Conservation (phyloP, 2,797 vertebrate species). For the Perdix hodgsoniae region DNA sequence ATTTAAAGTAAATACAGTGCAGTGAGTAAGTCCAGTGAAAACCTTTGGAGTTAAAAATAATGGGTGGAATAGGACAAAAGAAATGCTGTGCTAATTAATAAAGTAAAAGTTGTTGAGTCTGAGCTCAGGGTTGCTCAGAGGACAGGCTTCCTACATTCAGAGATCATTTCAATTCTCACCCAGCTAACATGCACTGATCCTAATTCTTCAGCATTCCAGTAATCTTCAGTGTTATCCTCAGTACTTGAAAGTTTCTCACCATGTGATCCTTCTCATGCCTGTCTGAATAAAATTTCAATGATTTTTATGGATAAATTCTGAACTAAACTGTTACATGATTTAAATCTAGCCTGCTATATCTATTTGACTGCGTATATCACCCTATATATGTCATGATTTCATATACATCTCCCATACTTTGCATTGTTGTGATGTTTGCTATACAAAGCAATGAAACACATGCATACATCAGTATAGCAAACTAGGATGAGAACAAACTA, state of each 20-base stretch:
- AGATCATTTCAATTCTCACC: neutral
- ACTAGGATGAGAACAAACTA: neutral
- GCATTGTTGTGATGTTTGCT: neutral
- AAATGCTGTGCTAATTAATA: neutral
- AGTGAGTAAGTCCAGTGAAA: neutral
- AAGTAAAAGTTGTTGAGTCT: neutral
- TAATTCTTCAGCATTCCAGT: neutral
- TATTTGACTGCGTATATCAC: neutral
- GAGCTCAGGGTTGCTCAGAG: neutral
- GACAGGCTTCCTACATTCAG: neutral
- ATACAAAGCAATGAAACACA: neutral
- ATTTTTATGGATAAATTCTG: neutral
- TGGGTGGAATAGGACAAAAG: neutral
- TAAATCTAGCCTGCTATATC: neutral
- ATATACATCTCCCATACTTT: neutral
- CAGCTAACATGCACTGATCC: neutral
- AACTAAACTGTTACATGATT: neutral
- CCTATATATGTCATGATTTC: neutral
- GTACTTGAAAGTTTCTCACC: neutral
- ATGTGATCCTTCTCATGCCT: neutral
- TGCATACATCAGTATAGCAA: neutral
- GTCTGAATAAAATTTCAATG: neutral
- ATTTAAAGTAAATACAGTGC: neutral
- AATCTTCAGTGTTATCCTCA: neutral
- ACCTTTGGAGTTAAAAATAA: neutral